These are phyloP conservation scores for Temnothorax unifasciatus DNA, from an alignment of 2,888 invertebrate genomes.

Conservation along the genomic window DNA sequence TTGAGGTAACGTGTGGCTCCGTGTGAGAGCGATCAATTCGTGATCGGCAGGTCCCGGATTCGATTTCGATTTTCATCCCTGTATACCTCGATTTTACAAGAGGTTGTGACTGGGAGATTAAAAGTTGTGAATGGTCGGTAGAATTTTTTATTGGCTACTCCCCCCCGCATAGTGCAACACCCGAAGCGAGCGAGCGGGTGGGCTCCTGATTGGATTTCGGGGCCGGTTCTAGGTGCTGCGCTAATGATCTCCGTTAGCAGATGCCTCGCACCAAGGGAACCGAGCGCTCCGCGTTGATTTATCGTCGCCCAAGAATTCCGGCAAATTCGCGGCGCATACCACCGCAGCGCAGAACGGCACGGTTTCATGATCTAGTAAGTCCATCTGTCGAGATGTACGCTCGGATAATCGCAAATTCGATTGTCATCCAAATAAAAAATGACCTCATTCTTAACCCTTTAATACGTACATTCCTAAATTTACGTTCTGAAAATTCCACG, in stretches of 20 bases:
- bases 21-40: background rate
- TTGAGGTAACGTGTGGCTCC: background rate
- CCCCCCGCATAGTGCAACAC: conserved; percentile 50
- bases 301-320: conserved; percentile 60
- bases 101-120: background rate
- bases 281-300: conserved; percentile 67
- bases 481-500: background rate
- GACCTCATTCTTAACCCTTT: background rate
- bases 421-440: background rate
- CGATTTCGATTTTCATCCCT: background rate
- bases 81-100: background rate
- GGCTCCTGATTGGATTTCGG: conserved; percentile 66
- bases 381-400: background rate
- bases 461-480: background rate
- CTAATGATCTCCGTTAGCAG: conserved; percentile 75
- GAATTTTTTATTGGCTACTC: conserved; percentile 59
- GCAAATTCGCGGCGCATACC: conserved; percentile 47
- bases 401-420: background rate
- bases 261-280: conserved; percentile 67
- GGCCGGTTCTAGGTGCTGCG: conserved; percentile 70
- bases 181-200: conserved; percentile 62
- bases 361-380: background rate
- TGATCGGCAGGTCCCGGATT: background rate
- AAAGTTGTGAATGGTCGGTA: background rate
- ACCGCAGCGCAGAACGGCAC: background rate